These are phyloP conservation scores for Pinctada fucata DNA, from an alignment of 2,888 invertebrate genomes.

Conservation along the genomic window DNA sequence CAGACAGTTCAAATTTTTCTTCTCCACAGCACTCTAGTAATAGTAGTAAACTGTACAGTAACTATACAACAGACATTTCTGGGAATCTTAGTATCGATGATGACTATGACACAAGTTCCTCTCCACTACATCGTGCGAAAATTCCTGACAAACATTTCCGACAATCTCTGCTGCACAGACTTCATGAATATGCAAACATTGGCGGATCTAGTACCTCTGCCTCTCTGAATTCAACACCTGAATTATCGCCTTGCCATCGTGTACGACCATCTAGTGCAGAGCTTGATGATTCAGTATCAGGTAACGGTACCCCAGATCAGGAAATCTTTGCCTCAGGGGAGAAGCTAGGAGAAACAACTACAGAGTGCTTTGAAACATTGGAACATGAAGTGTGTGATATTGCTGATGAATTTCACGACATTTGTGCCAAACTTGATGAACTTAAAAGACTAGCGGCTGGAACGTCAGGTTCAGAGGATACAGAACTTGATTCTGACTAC, in stretches of 20 bases:
- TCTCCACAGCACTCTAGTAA: slow-evolving; percentile 25
- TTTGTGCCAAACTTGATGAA: slow-evolving; percentile 63
- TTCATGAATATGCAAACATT: slow-evolving; percentile 53
- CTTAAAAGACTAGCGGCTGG: slow-evolving; percentile 47
- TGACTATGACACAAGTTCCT: slow-evolving; percentile 36
- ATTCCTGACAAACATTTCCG: slow-evolving; percentile 57
- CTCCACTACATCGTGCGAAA: slow-evolving; percentile 46
- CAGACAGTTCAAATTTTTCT: slow-evolving; percentile 23
- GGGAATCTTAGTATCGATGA: slow-evolving; percentile 37
- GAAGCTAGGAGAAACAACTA: slow-evolving; percentile 48
- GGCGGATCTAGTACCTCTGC: slow-evolving; percentile 53
- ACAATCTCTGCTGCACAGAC: slow-evolving; percentile 58
- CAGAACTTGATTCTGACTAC: slow-evolving; percentile 28
- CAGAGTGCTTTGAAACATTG: slow-evolving; percentile 55
- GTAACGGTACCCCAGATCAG: slow-evolving; percentile 51
- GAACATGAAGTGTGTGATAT: slow-evolving; percentile 66
- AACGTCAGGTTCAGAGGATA: slow-evolving; percentile 27
- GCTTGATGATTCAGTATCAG: slow-evolving; percentile 52
- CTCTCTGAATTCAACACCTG: slow-evolving; percentile 57
- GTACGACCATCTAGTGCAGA: slow-evolving; percentile 55
- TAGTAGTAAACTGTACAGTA: slow-evolving; percentile 20
- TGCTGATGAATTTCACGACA: slow-evolving; percentile 65
- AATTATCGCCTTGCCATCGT: slow-evolving; percentile 40
- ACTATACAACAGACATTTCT: slow-evolving; percentile 32
- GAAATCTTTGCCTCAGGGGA: slow-evolving; percentile 51